Base-by-base conservation (phyloP, 2,113 vertebrate species). In the Megaleporinus macrocephalus region DNA sequence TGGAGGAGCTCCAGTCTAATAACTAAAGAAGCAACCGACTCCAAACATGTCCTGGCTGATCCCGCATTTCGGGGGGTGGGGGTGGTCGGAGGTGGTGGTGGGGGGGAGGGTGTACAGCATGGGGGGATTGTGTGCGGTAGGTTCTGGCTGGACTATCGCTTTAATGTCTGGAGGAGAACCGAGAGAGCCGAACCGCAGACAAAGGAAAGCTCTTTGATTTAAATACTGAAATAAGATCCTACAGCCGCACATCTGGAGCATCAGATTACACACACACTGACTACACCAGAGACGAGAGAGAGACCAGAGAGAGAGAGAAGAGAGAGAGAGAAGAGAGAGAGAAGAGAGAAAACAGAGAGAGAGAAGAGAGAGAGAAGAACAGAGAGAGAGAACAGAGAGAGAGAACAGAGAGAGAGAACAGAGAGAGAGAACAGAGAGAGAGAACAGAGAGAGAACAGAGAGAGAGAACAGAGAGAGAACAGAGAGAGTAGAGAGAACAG, bases 241-340 rank as follows among this genome's bases (percentile, higher is more conserved):
- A 29, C 30, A 82, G 51, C 16, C 30, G 24, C 61, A 84, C 80
- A 89, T 85, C 79, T 88, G 86, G 83, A 84, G 62, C 4, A 26
- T 76, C 69, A 61, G 73, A 78, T 84, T 84, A 84, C 49, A 51
- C 49, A 51, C 14, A 51, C 49, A 51, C 49, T 4, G 7, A 51
- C 14, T 51, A 13, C 20, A 4, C 69, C 13, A 59, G 0, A 2
- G 14, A 47, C 13, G 15, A 14, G 26, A 27, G 41, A n/a, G 6
- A 29, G 70, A n/a, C n/a, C n/a, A 20, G 61, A 69, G 68, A 29
- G 12, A 57, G 20, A 47, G 61, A 66, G 36, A 63, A 27, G 26
- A 71, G 27, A 57, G 65, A 59, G 63, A 44, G 9, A 65, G 59
- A 33, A 27, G 63, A 27, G 9, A 68, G 22, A 16, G 13, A 55